Evolutionary conservation across 2,888 invertebrate species (phyloP).

Genomic region (Rhodophaea formosa): DNA sequence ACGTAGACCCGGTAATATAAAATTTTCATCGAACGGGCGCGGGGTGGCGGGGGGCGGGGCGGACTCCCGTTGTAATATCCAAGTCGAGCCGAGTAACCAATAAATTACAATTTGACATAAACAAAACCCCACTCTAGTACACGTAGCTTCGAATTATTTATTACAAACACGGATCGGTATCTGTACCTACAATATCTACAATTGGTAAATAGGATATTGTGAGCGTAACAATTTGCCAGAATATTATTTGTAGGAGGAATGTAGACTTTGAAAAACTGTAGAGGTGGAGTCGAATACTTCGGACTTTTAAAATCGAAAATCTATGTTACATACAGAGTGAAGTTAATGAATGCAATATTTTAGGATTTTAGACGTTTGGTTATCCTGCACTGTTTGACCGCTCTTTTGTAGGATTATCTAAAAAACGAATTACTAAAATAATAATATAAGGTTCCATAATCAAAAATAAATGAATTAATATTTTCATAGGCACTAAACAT

Average conservation of each 20-base stretch:
- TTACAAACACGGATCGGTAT: slow-evolving; percentile 50
- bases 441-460: no score
- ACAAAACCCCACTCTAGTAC: slow-evolving; percentile 71
- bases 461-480: no score
- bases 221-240: neutral
- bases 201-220: slow-evolving; percentile 14
- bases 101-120: slow-evolving; percentile 80
- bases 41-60: slow-evolving; percentile 41
- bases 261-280: no score
- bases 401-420: no score
- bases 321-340: no score
- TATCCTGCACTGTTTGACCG: no score
- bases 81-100: slow-evolving; percentile 72
- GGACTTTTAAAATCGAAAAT: no score
- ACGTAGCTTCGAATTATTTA: slow-evolving; percentile 71
- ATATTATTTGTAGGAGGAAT: neutral
- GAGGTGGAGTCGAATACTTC: no score
- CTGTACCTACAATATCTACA: slow-evolving; percentile 24
- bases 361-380: no score
- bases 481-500: no score
- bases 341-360: no score
- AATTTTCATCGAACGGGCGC: slow-evolving; percentile 69
- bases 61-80: slow-evolving; percentile 69
- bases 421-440: no score
- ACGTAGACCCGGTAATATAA: slow-evolving; percentile 72